Evolutionary conservation across 1,140 invertebrate species (phyloP), one percentile per base, ranked within the genome.

Genomic region (Neodiprion virginianus): DNA sequence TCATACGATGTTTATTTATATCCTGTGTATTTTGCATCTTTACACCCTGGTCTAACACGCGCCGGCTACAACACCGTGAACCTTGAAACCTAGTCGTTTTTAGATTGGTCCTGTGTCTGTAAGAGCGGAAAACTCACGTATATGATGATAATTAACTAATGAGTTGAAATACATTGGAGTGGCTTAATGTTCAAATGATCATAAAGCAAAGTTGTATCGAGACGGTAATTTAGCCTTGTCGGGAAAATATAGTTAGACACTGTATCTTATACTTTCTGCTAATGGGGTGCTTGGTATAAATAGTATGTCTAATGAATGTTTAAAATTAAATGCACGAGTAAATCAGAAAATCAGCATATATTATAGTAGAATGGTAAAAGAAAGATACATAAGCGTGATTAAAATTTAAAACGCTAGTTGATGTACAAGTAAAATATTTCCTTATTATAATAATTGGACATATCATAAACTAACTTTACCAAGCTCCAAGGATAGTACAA

Each of bases 1-100:
- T 85, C 76, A 82, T 81, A 79, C 79, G 79, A 85, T 86, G 80
- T 82, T 82, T 82, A 81, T 81, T 82, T 84, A 82, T 74, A 23
- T 69, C 23, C 67, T 23, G 61, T 69, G 67, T 69, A 12, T 21
- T 69, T 17, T 65, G 61, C 14, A 8, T 23, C 40, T 17, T 69
- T 23, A 61, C n/a, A 17, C 53, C 53, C 8, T 14, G 53, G 8
- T 17, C 53, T 14, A 61, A 61, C n/a, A 61, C n/a, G 53, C 53
- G 53, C 53, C 8, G 11, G 5, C n/a, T 14, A 17, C n/a, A 8
- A 14, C 5, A 61, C 53, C n/a, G 0, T 61, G 53, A 61, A 61
- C 53, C 5, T 61, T 61, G 4, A 17, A 61, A 10, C 10, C 53
- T 5, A 8, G 53, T 17, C n/a, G 53, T 14, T 61, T 17, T 61